A percentile compares a stretch with the other conserved stretches of the same genome.
phyloP scores from a whole-genome alignment of 2,113 vertebrate species.

The Poeciliopsis retropinna region DNA sequence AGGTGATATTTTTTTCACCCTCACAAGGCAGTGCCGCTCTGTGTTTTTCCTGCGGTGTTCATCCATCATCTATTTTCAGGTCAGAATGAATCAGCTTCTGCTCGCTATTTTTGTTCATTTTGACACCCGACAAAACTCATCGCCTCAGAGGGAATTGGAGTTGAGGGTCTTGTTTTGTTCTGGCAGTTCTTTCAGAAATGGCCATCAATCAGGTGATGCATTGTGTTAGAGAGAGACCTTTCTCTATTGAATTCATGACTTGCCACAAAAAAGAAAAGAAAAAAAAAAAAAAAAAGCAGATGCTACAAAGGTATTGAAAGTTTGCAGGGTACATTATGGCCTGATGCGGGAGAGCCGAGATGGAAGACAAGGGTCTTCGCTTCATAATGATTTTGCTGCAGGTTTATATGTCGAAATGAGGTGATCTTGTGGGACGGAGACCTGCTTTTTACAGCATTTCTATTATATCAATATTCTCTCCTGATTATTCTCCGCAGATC shows the following conservation, averaged over 20 bases:
- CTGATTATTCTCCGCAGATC: constrained; percentile 37
- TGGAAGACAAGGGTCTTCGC: constrained; percentile 23
- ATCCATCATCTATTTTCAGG: constrained; percentile 69
- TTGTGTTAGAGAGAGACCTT: constrained; percentile 75
- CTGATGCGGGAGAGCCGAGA: constrained; percentile 38
- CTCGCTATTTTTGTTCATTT: constrained; percentile 70
- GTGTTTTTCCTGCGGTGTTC: constrained; percentile 41
- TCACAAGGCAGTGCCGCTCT: constrained; percentile 29
- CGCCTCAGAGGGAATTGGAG: constrained; percentile 81
- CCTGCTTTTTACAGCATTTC: constrained; percentile 20
- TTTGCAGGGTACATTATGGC: constrained; percentile 71
- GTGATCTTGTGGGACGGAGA: constrained; percentile 31
- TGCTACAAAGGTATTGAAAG: constrained; percentile 75
- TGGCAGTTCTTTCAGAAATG: constrained; percentile 76
- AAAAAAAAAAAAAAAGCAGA: constrained; percentile 58
- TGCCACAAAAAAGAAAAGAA: constrained; percentile 28
- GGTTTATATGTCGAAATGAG: constrained; percentile 53
- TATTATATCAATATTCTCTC: constrained; percentile 37
- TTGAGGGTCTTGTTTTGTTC: constrained; percentile 80
- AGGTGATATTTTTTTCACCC: constrained; percentile 53
- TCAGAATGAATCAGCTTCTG: constrained; percentile 71
- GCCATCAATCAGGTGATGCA: constrained; percentile 79
- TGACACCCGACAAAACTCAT: constrained; percentile 83
- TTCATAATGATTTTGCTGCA: constrained; percentile 57
- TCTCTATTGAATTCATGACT: constrained; percentile 76